A percentile compares a stretch with the other conserved stretches of the same genome.
phyloP scores from a whole-genome alignment of 2,888 invertebrate species.

The Brachypterus glaber region DNA sequence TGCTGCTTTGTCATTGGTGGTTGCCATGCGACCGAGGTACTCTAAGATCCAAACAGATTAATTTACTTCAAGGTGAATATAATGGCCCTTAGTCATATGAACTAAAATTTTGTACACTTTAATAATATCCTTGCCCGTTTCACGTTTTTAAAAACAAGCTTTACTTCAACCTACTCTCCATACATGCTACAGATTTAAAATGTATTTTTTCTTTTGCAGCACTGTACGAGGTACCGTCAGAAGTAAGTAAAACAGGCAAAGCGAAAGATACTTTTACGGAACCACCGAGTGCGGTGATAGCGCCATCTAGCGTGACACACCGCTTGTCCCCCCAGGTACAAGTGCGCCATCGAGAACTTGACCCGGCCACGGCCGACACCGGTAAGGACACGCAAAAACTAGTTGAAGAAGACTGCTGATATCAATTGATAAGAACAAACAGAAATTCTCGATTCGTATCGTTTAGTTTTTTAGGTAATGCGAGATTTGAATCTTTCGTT shows the following conservation, averaged over 20 bases:
- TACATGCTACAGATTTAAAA: too few relatives aligned
- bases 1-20: too few relatives aligned
- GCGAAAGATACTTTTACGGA: constrained; percentile 51
- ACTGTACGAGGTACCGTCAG: constrained; percentile 75
- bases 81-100: too few relatives aligned
- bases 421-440: constrained; percentile 30
- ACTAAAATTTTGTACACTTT: too few relatives aligned
- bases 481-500: too few relatives aligned
- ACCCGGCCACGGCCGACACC: constrained; percentile 73
- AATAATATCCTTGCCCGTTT: too few relatives aligned
- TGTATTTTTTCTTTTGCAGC: constrained; percentile 42
- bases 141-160: too few relatives aligned
- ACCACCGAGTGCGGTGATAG: constrained; percentile 63
- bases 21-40: too few relatives aligned
- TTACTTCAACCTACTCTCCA: too few relatives aligned
- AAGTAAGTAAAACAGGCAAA: constrained; percentile 51
- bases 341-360: constrained; percentile 67
- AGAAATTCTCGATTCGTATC: constrained; percentile 28
- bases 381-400: constrained; percentile 87
- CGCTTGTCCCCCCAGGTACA: constrained; percentile 64
- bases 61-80: too few relatives aligned
- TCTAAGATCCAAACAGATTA: too few relatives aligned
- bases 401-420: constrained; percentile 77
- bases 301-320: constrained; percentile 75
- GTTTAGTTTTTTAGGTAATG: constrained; percentile 30